phyloP scores from a whole-genome alignment of 2,797 vertebrate species.

The Danio choprae region DNA sequence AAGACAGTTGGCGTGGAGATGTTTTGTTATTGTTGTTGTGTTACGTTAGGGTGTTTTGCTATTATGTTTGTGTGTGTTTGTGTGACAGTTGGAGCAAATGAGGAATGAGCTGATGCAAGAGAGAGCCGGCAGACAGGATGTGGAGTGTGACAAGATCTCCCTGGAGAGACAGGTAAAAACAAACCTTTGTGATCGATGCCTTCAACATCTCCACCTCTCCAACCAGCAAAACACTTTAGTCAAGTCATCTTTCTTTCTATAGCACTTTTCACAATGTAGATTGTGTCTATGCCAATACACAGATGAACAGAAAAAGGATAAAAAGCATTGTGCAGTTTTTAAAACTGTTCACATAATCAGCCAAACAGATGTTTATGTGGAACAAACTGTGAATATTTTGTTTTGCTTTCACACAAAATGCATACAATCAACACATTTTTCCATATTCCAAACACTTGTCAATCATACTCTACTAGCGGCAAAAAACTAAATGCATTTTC shows the following conservation, averaged over 20 bases:
- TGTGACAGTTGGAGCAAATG: constrained; percentile 94
- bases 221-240: constrained; percentile 43
- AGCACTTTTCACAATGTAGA: no score
- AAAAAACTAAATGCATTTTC: no score
- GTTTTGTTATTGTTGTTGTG: constrained; percentile 6
- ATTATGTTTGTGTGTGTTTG: constrained; percentile 55
- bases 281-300: no score
- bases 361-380: no score
- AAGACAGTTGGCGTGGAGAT: not conserved
- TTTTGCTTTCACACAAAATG: no score
- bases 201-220: constrained; percentile 29
- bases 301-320: no score
- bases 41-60: not conserved
- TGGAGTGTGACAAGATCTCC: constrained; percentile 98
- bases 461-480: no score
- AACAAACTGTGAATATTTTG: no score
- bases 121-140: constrained; percentile 89
- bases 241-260: constrained; percentile 42
- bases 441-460: no score
- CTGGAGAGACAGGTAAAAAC: constrained; percentile 95
- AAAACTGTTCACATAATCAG: no score
- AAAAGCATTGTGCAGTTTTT: no score
- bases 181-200: constrained; percentile 23
- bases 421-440: no score
- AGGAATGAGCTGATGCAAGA: constrained; percentile 95